A percentile compares a stretch with the other conserved stretches of the same genome.
phyloP scores from a whole-genome alignment of 2,113 vertebrate species.

The Carassius gibelio region DNA sequence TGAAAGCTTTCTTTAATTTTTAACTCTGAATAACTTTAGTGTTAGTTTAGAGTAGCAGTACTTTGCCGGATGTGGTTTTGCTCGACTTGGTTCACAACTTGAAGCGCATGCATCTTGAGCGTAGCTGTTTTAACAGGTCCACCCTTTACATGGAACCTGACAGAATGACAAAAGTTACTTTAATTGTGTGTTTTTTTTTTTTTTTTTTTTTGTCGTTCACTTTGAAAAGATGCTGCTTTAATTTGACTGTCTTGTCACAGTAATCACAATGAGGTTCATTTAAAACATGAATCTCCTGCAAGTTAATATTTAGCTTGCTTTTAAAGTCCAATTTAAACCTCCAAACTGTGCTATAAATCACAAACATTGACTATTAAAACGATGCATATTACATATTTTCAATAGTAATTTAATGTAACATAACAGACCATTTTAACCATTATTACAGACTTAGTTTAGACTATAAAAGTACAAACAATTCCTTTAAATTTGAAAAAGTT shows the following conservation, averaged over 20 bases:
- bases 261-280: not conserved
- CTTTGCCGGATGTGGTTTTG: constrained; percentile 75
- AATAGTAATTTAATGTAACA: not conserved
- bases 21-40: not conserved
- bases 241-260: too few species aligned
- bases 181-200: too few species aligned
- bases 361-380: not conserved
- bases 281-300: not conserved
- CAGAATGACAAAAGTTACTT: not conserved
- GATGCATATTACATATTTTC: not conserved
- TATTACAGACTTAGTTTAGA: not conserved
- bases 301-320: not conserved
- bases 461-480: not conserved
- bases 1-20: not conserved
- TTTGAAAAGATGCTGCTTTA: not conserved
- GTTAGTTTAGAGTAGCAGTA: constrained; percentile 4
- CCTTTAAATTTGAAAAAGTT: not conserved
- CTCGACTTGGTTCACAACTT: constrained; percentile 57
- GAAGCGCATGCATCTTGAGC: constrained; percentile 62
- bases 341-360: not conserved
- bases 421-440: too few species aligned
- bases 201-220: not conserved
- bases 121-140: constrained; percentile 47
- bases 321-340: not conserved
- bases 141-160: constrained; percentile 42